Evolutionary conservation across 1,140 invertebrate genomes (phyloP).

Genomic region (Anthonomus grandis): DNA sequence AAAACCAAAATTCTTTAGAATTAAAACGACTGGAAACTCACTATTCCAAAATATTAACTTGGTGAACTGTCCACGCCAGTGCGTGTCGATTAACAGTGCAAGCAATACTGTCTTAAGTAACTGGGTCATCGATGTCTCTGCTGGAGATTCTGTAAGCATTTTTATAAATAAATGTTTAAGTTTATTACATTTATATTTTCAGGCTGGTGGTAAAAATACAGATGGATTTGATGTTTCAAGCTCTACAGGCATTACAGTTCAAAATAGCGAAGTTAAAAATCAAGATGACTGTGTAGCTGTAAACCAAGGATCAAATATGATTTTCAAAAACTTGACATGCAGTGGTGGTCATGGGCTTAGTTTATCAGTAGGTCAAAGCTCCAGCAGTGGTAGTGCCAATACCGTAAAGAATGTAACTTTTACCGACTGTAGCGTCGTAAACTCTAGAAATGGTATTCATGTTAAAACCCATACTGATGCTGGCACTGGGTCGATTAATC

Average conservation of each 20-base stretch:
- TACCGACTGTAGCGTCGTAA: conserved; percentile 9
- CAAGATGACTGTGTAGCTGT: conserved; percentile 29
- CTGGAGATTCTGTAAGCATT: conserved; percentile 12
- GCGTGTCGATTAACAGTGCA: too few relatives aligned
- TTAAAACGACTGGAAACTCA: too few relatives aligned
- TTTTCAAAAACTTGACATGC: conserved; percentile 22
- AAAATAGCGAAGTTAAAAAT: conserved; percentile 17
- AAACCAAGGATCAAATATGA: conserved; percentile 8
- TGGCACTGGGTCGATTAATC: neutral
- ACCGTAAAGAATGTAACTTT: too few relatives aligned
- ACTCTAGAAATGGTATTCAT: conserved; percentile 19
- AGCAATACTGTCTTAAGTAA: conserved; percentile 1
- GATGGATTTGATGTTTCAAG: conserved; percentile 23
- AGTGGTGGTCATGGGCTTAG: conserved; percentile 26
- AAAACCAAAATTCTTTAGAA: conserved; percentile 10
- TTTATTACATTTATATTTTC: too few relatives aligned
- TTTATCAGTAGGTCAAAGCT: conserved; percentile 6
- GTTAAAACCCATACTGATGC: conserved; percentile 21
- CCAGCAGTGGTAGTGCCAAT: too few relatives aligned
- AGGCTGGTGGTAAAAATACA: conserved; percentile 18
- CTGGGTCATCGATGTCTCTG: conserved; percentile 15
- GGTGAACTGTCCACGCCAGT: conserved; percentile 18
- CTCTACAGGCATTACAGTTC: neutral
- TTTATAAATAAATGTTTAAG: too few relatives aligned
- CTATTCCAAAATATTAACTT: conserved; percentile 11